phyloP scores from a whole-genome alignment of 2,888 invertebrate genomes.

The Hyposoter dolosus region DNA sequence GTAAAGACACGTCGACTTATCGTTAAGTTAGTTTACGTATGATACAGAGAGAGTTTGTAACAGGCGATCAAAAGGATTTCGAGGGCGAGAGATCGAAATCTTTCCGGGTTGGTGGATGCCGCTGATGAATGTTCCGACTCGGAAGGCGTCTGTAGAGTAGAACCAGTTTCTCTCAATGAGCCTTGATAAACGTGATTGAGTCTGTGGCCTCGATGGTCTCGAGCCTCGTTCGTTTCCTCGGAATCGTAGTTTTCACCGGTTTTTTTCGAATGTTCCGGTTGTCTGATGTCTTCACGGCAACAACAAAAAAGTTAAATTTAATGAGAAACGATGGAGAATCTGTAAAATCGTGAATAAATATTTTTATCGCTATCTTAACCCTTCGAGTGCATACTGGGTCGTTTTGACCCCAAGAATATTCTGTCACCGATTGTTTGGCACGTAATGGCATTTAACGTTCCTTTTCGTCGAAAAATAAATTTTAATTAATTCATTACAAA shows the following conservation, averaged over 20 bases:
- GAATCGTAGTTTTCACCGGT: conserved; percentile 72
- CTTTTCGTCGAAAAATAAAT: too few species aligned
- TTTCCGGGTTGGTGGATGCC: conserved; percentile 46
- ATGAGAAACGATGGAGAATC: not conserved
- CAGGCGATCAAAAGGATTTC: conserved; percentile 72
- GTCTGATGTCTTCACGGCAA: conserved; percentile 77
- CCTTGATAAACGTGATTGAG: conserved; percentile 88
- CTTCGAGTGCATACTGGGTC: too few species aligned
- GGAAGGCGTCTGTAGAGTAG: conserved; percentile 80
- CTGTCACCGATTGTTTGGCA: too few species aligned
- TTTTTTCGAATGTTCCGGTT: conserved; percentile 79
- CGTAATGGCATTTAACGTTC: too few species aligned
- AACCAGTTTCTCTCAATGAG: conserved; percentile 88
- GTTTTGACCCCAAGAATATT: too few species aligned
- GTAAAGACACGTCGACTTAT: conserved; percentile 20
- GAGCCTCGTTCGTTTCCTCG: conserved; percentile 73
- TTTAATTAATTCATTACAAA: too few species aligned
- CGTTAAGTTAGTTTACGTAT: conserved; percentile 70
- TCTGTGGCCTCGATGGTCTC: conserved; percentile 77
- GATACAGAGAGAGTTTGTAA: conserved; percentile 72
- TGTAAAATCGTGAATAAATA: not conserved
- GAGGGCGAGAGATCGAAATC: conserved; percentile 66
- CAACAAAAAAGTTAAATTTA: not conserved
- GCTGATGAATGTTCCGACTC: conserved; percentile 68
- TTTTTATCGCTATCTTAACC: too few species aligned